Evolutionary conservation across 2,113 vertebrate species (phyloP).

Genomic region (Cygnus buccinator): DNA sequence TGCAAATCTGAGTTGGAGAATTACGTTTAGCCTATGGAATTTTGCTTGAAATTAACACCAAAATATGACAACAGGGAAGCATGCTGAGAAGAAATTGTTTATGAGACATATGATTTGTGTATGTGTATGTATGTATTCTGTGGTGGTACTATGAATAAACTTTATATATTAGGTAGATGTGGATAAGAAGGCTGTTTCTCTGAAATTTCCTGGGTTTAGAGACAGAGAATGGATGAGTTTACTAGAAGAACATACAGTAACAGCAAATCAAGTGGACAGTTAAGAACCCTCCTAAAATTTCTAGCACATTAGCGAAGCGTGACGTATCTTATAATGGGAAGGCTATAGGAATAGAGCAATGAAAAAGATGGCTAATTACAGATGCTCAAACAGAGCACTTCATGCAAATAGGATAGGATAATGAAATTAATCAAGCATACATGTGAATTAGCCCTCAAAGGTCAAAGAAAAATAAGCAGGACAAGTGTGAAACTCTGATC

Average conservation of each 20-base stretch:
- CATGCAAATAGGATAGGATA: conserved; percentile 6
- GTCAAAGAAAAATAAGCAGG: conserved; percentile 43
- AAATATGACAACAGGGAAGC: neutral
- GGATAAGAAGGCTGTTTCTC: neutral
- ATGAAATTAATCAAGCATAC: conserved; percentile 46
- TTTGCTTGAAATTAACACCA: conserved; percentile 9
- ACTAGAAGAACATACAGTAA: neutral
- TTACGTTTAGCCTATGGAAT: conserved; percentile 13
- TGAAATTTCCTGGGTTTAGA: conserved; percentile 25
- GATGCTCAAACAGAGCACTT: conserved; percentile 19
- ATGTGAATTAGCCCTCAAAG: conserved; percentile 43
- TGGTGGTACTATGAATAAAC: neutral
- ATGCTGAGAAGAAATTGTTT: neutral
- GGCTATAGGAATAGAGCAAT: neutral
- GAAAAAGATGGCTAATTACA: conserved; percentile 33
- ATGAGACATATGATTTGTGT: neutral
- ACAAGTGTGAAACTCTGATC: conserved; percentile 28
- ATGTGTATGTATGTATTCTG: neutral
- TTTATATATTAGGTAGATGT: neutral
- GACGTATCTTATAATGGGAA: neutral
- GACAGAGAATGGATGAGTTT: conserved; percentile 17
- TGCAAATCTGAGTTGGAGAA: neutral
- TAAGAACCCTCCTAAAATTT: conserved; percentile 10
- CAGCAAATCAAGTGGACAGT: conserved; percentile 41
- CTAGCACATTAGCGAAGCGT: conserved; percentile 41